Conservation (phyloP, 1,140 invertebrate genomes). For the Homarus americanus region DNA sequence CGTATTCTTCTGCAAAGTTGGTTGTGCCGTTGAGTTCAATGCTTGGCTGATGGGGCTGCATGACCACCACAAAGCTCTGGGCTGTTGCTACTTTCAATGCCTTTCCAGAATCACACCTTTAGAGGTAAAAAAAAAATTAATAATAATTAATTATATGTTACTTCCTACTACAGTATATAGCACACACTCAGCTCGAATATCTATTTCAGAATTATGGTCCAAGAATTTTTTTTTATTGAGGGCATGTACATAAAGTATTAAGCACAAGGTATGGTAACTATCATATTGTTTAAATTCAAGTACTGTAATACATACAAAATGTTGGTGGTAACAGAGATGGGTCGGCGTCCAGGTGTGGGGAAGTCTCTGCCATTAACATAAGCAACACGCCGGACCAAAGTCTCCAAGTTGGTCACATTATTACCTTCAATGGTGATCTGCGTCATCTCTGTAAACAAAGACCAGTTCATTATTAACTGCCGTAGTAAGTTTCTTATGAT, state of each 20-base stretch:
- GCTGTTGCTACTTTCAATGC: conserved; percentile 85
- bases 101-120: conserved; percentile 85
- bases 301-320: conserved; percentile 78
- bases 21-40: conserved; percentile 90
- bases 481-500: too few species aligned
- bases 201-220: too few species aligned
- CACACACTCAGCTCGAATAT: too few species aligned
- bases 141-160: conserved; percentile 7
- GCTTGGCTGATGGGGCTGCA: conserved; percentile 89
- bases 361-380: conserved; percentile 94
- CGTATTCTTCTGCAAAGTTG: conserved; percentile 90
- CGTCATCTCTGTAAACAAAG: conserved; percentile 84
- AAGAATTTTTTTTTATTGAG: too few species aligned
- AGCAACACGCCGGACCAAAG: conserved; percentile 90
- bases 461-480: background rate
- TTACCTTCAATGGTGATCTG: conserved; percentile 94
- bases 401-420: conserved; percentile 93
- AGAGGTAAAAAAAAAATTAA: conserved; percentile 31
- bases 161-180: too few species aligned
- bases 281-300: too few species aligned
- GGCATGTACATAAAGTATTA: too few species aligned
- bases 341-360: conserved; percentile 94
- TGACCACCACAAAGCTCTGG: conserved; percentile 91
- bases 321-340: conserved; percentile 89
- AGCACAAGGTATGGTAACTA: too few species aligned